A percentile compares a stretch with the other conserved stretches of the same genome.
These are phyloP conservation scores for Upupa epops DNA, from an alignment of 2,113 vertebrate species.

Conservation along the genomic window DNA sequence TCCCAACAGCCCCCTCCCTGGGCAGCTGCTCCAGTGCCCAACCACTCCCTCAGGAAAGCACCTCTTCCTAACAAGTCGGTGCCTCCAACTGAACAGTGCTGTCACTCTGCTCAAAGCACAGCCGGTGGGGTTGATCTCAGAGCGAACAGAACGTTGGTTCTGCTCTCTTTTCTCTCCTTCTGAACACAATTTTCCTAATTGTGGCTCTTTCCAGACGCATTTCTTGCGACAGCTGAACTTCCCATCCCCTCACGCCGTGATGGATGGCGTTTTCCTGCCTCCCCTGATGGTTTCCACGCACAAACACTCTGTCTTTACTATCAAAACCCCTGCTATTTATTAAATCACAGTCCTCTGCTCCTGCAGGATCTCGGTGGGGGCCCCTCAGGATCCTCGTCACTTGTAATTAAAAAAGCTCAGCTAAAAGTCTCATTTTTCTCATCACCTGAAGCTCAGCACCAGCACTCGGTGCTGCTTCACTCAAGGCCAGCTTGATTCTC, in stretches of 20 bases:
- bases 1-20: too few relatives aligned
- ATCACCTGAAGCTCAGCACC: constrained; percentile 56
- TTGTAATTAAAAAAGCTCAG: constrained; percentile 52
- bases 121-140: not conserved
- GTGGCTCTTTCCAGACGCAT: constrained; percentile 25
- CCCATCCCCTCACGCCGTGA: constrained; percentile 16
- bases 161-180: not conserved
- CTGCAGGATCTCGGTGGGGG: constrained; percentile 55
- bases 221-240: constrained; percentile 44
- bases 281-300: constrained; percentile 21
- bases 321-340: constrained; percentile 62
- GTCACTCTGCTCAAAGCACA: not conserved
- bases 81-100: not conserved
- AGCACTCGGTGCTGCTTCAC: constrained; percentile 52
- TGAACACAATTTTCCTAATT: constrained; percentile 15
- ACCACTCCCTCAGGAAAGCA: too few relatives aligned
- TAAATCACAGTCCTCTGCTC: constrained; percentile 61
- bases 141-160: not conserved
- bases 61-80: too few relatives aligned
- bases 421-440: constrained; percentile 68
- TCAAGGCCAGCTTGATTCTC: constrained; percentile 49
- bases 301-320: not conserved
- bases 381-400: constrained; percentile 44
- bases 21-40: too few relatives aligned
- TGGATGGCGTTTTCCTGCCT: constrained; percentile 56